Evolutionary conservation across 1,140 invertebrate genomes (phyloP), one percentile per base, ranked within the genome.

Genomic region (Drosophila sturtevanti): DNA sequence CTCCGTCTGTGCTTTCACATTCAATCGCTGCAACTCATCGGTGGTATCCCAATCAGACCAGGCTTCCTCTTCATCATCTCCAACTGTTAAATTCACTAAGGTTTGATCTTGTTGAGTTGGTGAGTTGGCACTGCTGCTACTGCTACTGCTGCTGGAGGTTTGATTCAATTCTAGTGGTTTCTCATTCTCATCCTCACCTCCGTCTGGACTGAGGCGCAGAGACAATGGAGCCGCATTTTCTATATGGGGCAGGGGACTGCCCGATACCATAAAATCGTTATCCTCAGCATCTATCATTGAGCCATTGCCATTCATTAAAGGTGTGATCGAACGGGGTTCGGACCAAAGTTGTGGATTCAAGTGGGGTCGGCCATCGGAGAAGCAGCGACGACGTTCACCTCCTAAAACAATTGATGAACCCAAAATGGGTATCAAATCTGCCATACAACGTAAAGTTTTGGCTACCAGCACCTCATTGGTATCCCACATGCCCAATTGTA

Each of bases 401-500:
- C 97, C 96, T 51, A 98, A 95, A 0, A 98, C 96, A 16, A 94
- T 93, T 0, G 95, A 94, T 14, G 96, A 95, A 2, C 90, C 97
- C 18, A 98, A 92, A 65, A 98, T 94, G 2, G 96, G 95, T 21
- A 98, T 95, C 38, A 98, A 89, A 87, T 97, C 95, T 38, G 97
- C 96, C 31, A 98, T 91, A 61, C 95, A 95, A 51, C 94, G 93
- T 38, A 98, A 90, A 5, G 97, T 98, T 62, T 95, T 94, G 22
- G 95, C 94, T 0, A 98, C 97, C 51, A 98, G 91, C 35, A 93
- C 92, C 89, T 98, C 96, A 90, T 97, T 95, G 0, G 94, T 95
- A 76, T 98, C 96, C 91, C 96, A 96, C 71, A 97, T 96, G 3
- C 96, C 96, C 14, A 97, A 93, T 7, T 97, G 93, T n/a, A 97